Evolutionary conservation across 2,888 invertebrate genomes (phyloP), one percentile per base, ranked within the genome.

Genomic region (Ferdinandea cuprea): DNA sequence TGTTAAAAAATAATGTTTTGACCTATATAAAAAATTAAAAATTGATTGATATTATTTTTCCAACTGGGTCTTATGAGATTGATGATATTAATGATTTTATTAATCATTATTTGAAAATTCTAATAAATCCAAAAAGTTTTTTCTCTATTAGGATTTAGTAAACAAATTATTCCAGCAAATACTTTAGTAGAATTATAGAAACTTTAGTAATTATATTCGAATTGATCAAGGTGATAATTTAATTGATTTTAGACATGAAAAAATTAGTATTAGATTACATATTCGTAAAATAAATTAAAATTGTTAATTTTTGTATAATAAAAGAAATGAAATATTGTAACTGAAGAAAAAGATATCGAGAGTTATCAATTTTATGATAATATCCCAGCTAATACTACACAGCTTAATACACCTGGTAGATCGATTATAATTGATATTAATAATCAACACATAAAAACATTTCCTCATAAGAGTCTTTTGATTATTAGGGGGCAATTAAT

Each of bases 31-130:
- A 69, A 42, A 46, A 86, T 46, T 3, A 25, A 5, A 5, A 25
- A 25, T 3, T 79, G 21, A 56, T 88, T 21, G 84, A 61, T 15
- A 86, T 88, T 63, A 85, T 58, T 21, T 86, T 88, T 59, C 87
- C 87, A 37, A 84, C 71, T 2, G 88, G 88, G 25, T 85, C 87
- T 17, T 88, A 88, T 74, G 88, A 89, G 86, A 84, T 88, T 40
- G 77, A 85, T 30, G 87, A 88, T 81, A 85, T 88, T 25, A 85
- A 86, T 46, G 25, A 35, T 32, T 61, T 46, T 15, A 35, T 48
- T 35, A 21, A 61, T 61, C n/a, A 19, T 32, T 13, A 17, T 40
- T 58, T 40, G 21, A 40, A 40, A 61, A 61, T 61, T 19, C 21
- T 46, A 61, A 61, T 61, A 19, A 61, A 42, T 11, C 46, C 46